These are phyloP conservation scores for Ciconia boyciana DNA, from an alignment of 2,113 vertebrate species.

Conservation along the genomic window DNA sequence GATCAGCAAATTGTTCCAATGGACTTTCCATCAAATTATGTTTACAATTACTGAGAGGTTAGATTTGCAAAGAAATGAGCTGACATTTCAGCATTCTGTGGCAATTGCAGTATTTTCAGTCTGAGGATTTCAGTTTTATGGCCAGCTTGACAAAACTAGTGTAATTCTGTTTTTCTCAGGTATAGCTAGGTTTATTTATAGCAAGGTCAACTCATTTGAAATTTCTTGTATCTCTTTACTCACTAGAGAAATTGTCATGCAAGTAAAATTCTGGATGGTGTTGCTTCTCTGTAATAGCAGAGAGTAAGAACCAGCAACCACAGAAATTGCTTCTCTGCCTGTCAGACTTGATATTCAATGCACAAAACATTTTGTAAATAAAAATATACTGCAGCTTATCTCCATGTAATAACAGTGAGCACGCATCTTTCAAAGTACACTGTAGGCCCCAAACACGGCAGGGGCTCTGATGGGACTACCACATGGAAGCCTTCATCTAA, in stretches of 20 bases:
- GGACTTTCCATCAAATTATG: conserved; percentile 21
- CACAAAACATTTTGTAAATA: conserved; percentile 27
- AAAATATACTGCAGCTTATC: conserved; percentile 37
- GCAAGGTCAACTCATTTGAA: conserved; percentile 19
- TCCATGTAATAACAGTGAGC: neutral
- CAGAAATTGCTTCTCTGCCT: conserved; percentile 18
- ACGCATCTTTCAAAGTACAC: neutral
- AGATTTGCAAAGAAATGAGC: conserved; percentile 23
- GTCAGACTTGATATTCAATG: conserved; percentile 18
- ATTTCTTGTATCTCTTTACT: neutral
- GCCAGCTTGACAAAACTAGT: neutral
- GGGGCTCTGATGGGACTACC: neutral
- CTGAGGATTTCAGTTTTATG: conserved; percentile 3
- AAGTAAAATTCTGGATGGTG: neutral
- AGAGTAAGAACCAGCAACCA: neutral
- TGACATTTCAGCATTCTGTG: conserved; percentile 14
- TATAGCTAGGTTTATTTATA: conserved; percentile 7
- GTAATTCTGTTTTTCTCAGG: conserved; percentile 15
- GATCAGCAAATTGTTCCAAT: conserved; percentile 12
- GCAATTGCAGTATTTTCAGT: neutral
- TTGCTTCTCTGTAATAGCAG: neutral
- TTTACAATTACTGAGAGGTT: conserved; percentile 30
- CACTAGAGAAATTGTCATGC: neutral
- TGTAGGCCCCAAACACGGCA: neutral
- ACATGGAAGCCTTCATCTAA: neutral